These are phyloP conservation scores for Conomelus anceps DNA, from an alignment of 2,888 invertebrate genomes.

Conservation along the genomic window DNA sequence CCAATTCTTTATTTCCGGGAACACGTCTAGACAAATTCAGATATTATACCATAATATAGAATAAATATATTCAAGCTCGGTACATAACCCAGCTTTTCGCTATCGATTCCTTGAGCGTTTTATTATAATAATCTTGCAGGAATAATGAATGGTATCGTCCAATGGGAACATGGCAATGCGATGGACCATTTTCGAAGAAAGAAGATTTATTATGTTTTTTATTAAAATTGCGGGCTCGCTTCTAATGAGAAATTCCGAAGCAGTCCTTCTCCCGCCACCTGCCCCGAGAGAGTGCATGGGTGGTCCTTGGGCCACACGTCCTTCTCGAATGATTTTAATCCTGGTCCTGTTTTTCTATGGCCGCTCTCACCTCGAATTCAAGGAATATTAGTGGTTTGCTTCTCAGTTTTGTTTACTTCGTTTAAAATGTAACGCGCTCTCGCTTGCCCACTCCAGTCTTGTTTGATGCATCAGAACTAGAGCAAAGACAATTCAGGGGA, in stretches of 20 bases:
- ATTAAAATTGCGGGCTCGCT: not conserved
- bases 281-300: not conserved
- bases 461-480: too few species aligned
- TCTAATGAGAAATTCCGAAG: not conserved
- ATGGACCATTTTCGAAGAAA: not conserved
- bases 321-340: not conserved
- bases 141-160: not conserved
- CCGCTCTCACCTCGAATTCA: not conserved
- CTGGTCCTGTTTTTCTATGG: not conserved
- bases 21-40: too few species aligned
- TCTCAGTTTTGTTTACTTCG: not conserved
- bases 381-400: not conserved
- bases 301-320: not conserved
- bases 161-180: too few species aligned
- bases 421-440: too few species aligned
- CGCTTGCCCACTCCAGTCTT: too few species aligned
- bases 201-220: not conserved
- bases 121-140: not conserved
- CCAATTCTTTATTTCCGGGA: too few species aligned
- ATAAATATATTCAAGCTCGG: too few species aligned
- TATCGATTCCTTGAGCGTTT: not conserved
- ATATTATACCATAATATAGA: too few species aligned
- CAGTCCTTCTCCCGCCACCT: not conserved
- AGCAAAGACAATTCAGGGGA: too few species aligned
- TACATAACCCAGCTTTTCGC: not conserved